Percentiles rank a stretch among this genome's conserved stretches.
Evolutionary conservation across 2,113 vertebrate genomes (phyloP).

Genomic region (Isurus oxyrinchus): DNA sequence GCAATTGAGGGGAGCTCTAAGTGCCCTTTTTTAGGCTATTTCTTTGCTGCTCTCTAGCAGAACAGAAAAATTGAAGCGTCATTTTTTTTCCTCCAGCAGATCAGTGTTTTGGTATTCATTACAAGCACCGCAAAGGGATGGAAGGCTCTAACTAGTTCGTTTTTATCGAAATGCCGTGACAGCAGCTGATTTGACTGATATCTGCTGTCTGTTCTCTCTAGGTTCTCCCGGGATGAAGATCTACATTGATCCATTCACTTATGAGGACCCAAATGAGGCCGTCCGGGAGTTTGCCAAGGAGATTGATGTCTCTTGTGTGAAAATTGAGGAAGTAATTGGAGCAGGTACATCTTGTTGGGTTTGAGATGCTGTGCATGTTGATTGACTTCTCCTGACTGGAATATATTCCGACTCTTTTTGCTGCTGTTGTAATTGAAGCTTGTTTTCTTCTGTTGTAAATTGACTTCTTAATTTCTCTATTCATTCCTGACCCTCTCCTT

Average conservation of each 20-base stretch:
- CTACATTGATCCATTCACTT: constrained; percentile 98
- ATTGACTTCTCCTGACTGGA: background rate
- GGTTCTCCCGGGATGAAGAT: constrained; percentile 99
- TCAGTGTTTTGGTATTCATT: constrained; percentile 28
- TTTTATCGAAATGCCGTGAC: background rate
- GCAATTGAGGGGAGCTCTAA: background rate
- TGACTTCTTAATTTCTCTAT: too few species aligned
- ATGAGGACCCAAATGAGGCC: constrained; percentile 93
- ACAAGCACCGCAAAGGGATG: background rate
- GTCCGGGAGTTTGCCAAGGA: constrained; percentile 98
- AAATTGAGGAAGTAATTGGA: constrained; percentile 98
- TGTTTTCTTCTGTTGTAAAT: background rate
- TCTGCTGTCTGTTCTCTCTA: constrained; percentile 47
- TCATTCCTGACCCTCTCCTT: background rate
- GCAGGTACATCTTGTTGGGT: constrained; percentile 69
- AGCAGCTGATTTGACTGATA: constrained; percentile 12
- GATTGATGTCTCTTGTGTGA: constrained; percentile 96
- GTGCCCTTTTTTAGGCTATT: background rate
- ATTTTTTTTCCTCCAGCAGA: background rate
- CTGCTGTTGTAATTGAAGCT: background rate
- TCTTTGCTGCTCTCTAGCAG: background rate
- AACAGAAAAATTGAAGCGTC: background rate
- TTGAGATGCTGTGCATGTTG: background rate
- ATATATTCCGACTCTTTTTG: background rate
- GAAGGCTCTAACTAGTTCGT: background rate